Evolutionary conservation across 2,797 vertebrate species (phyloP), one percentile per base, ranked within the genome.

Genomic region (Cirrhinus molitorella): DNA sequence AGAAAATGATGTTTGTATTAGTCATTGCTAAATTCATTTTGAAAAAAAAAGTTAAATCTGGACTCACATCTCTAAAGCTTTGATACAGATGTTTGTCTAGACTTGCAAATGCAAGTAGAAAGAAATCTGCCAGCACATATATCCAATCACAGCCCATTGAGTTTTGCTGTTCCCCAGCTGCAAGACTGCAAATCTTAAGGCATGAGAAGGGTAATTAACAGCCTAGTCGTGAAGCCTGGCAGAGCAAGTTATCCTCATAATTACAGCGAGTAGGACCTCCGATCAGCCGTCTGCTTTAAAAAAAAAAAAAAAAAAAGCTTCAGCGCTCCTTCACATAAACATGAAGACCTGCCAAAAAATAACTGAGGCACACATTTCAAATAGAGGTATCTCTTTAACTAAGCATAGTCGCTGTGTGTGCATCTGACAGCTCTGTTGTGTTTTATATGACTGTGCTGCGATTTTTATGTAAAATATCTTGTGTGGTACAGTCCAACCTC

Each of bases 161-260:
- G 83, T 49, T 77, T 55, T 43, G 55, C 84, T 70, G 80, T 76
- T 88, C 85, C 85, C 83, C 73, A 78, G 79, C 86, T 81, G 83
- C 77, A 81, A 21, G 59, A 70, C 70, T 71, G 47, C 79, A 74
- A 68, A 85, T 86, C 83, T 88, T 86, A 81, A 86, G 80, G 76
- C 71, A 63, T 81, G 88, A 87, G 83, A 85, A 78, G 76, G 74
- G 78, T 89, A 89, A 89, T 89, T 89, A 87, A 85, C 80, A 79
- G 78, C 40, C 61, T 65, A 45, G 80, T 81, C 67, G 76, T 79
- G 31, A 80, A 87, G 81, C 79, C 65, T 82, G 78, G 79, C 83
- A 83, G 85, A 85, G 73, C 80, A 76, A 83, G 86, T 86, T 85
- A 82, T 85, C 84, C 81, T 79, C 65, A 10, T 76, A 71, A 85